Conservation (phyloP, 2,113 vertebrate genomes). For the Pelecanoides urinatrix region DNA sequence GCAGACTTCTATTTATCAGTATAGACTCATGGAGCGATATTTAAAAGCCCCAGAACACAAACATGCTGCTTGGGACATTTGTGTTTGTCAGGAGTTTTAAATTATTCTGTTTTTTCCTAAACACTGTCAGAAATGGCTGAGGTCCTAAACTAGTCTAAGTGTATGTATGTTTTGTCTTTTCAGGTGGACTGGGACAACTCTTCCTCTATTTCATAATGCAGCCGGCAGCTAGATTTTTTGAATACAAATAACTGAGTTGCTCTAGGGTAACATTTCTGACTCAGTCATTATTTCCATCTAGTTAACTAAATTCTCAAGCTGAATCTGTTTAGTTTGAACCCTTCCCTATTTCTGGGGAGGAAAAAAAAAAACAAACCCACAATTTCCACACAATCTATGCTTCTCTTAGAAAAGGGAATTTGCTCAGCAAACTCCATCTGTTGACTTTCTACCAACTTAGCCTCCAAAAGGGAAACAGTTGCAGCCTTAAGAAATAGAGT, state of each 20-base stretch:
- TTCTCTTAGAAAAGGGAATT: background rate
- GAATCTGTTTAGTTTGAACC: background rate
- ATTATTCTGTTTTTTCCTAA: background rate
- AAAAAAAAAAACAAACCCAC: background rate
- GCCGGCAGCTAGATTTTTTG: background rate
- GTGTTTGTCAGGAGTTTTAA: background rate
- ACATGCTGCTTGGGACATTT: background rate
- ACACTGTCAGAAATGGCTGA: background rate
- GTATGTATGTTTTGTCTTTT: background rate
- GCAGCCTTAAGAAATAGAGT: background rate
- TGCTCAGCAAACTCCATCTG: background rate
- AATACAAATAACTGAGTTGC: background rate
- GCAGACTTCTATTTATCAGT: background rate
- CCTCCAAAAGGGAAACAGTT: background rate
- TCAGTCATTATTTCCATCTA: background rate
- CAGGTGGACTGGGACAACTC: background rate
- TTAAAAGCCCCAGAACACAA: background rate
- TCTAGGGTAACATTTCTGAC: background rate
- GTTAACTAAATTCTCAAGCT: slow-evolving; percentile 9
- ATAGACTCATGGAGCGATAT: background rate
- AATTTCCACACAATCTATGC: fast-evolving
- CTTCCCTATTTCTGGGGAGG: background rate
- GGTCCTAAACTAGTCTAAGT: background rate
- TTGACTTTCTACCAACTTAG: background rate
- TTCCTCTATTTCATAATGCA: background rate